Conservation (phyloP, 2,797 vertebrate species). For the Oreortyx pictus region DNA sequence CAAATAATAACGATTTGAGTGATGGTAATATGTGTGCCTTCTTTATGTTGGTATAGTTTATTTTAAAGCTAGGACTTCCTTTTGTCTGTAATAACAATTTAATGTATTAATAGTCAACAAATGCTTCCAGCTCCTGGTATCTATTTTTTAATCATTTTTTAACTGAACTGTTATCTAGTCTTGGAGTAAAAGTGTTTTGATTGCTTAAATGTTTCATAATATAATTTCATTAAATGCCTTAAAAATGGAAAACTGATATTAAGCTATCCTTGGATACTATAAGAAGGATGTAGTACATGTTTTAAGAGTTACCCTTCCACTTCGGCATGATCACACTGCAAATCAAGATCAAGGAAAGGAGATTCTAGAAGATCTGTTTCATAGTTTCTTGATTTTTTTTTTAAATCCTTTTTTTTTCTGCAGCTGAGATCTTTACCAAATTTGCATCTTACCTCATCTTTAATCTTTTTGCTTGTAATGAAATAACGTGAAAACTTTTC, state of each 20-base stretch:
- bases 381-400: background rate
- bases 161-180: background rate
- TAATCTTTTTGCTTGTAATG: background rate
- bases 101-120: background rate
- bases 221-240: background rate
- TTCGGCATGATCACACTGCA: background rate
- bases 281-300: background rate
- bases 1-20: background rate
- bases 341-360: background rate
- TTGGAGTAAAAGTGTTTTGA: background rate
- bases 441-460: background rate
- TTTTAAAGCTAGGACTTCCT: background rate
- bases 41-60: background rate
- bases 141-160: background rate
- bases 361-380: background rate
- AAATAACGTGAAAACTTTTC: conserved; percentile 8
- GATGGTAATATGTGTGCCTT: background rate
- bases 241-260: background rate
- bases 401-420: background rate
- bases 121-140: background rate
- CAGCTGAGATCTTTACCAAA: background rate
- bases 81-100: background rate
- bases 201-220: background rate
- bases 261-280: background rate
- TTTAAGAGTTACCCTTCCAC: background rate